Conservation (phyloP, 2,888 invertebrate species). For the Neocrepidodera transversa region DNA sequence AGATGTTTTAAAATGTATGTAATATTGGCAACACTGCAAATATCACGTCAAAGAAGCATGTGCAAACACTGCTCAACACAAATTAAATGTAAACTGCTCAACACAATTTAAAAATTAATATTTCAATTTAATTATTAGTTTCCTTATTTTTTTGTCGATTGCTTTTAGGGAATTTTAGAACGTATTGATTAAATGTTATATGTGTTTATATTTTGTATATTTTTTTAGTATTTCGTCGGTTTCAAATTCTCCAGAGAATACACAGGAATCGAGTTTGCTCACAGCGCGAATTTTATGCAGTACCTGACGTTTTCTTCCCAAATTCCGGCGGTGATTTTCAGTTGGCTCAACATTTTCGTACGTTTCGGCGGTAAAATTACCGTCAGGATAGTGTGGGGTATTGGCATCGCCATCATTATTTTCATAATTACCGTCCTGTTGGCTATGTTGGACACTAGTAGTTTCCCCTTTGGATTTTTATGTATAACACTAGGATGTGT, state of each 20-base stretch:
- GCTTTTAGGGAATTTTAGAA: too few species aligned
- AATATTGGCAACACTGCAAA: too few species aligned
- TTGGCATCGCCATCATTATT: constrained; percentile 77
- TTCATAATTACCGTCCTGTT: constrained; percentile 84
- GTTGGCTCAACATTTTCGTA: constrained; percentile 91
- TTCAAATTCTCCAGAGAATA: constrained; percentile 77
- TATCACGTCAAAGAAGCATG: too few species aligned
- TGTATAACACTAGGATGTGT: constrained; percentile 86
- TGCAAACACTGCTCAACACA: too few species aligned
- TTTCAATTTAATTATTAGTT: too few species aligned
- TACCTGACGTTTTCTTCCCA: constrained; percentile 90
- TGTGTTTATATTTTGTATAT: too few species aligned
- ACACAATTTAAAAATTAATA: too few species aligned
- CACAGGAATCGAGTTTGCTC: constrained; percentile 64
- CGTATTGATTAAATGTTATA: too few species aligned
- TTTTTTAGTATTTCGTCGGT: constrained; percentile 79
- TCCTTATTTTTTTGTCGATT: too few species aligned
- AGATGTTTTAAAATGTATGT: too few species aligned
- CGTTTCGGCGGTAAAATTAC: constrained; percentile 86
- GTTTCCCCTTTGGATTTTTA: constrained; percentile 83
- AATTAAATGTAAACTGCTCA: too few species aligned
- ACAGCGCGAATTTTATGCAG: constrained; percentile 79
- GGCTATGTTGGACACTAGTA: constrained; percentile 85
- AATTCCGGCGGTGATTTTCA: constrained; percentile 93
- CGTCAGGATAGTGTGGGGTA: constrained; percentile 86